phyloP scores from a whole-genome alignment of 2,888 invertebrate species.

The Nysson spinosus region DNA sequence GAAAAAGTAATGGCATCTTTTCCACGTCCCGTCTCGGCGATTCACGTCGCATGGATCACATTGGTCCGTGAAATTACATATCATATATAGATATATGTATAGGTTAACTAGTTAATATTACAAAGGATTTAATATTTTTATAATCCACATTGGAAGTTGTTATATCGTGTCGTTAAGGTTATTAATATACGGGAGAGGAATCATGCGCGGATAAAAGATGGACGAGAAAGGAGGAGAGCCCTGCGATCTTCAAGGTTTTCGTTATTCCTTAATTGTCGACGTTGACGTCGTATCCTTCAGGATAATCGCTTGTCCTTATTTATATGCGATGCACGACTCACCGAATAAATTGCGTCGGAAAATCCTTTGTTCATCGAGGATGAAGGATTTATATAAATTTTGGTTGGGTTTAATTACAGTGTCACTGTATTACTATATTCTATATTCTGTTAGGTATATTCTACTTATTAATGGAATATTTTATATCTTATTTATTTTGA shows the following conservation, averaged over 20 bases:
- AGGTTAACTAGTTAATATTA: slow-evolving; percentile 62
- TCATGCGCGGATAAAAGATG: slow-evolving; percentile 12
- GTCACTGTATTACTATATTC: too few species aligned
- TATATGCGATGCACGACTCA: slow-evolving; percentile 12
- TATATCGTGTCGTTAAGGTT: slow-evolving; percentile 74
- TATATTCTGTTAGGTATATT: too few species aligned
- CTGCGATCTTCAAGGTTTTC: slow-evolving; percentile 5
- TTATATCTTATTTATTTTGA: too few species aligned
- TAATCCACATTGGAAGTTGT: slow-evolving; percentile 81
- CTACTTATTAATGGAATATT: too few species aligned
- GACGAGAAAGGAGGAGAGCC: background rate
- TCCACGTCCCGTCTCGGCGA: slow-evolving; percentile 38
- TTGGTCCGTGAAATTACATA: slow-evolving; percentile 79
- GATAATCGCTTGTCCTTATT: slow-evolving; percentile 1
- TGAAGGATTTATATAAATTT: too few species aligned
- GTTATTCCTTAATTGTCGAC: too few species aligned
- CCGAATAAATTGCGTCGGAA: background rate
- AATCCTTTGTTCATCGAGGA: too few species aligned
- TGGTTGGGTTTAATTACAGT: too few species aligned
- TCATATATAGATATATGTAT: slow-evolving; percentile 56
- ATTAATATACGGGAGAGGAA: slow-evolving; percentile 49
- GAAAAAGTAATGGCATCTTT: background rate
- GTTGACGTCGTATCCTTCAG: too few species aligned
- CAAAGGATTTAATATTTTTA: slow-evolving; percentile 78
- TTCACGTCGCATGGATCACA: slow-evolving; percentile 78